Conservation (phyloP, 2,113 vertebrate genomes). For the Calidris pygmaea region DNA sequence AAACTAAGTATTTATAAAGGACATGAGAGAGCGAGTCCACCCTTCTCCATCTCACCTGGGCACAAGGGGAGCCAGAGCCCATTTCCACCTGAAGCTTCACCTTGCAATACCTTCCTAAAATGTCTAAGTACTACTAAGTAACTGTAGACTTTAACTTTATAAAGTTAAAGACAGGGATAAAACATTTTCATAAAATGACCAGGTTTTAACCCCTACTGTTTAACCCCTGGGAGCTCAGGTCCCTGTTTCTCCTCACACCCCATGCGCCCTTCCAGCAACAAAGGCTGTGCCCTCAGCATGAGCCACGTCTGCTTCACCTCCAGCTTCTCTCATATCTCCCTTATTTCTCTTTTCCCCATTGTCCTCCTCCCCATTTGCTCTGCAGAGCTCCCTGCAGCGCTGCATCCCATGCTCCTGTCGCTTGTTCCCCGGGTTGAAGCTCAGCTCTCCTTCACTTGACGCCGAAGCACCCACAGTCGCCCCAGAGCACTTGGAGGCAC, state of each 20-base stretch:
- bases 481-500: not conserved
- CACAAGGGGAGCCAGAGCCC: not conserved
- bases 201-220: not conserved
- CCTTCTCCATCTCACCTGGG: not conserved
- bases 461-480: not conserved
- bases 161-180: too few species aligned
- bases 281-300: fast-evolving
- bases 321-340: not conserved
- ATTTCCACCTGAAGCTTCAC: not conserved
- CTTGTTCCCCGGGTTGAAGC: fast-evolving
- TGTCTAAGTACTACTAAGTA: not conserved
- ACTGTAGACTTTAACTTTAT: not conserved
- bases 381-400: not conserved
- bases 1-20: not conserved
- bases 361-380: fast-evolving
- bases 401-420: fast-evolving
- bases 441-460: fast-evolving
- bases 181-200: not conserved
- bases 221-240: fast-evolving
- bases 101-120: not conserved
- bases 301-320: fast-evolving
- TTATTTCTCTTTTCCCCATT: not conserved
- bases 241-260: not conserved
- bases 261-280: fast-evolving
- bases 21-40: not conserved